phyloP scores from a whole-genome alignment of 2,888 invertebrate species.

The Dendrolimus pini region DNA sequence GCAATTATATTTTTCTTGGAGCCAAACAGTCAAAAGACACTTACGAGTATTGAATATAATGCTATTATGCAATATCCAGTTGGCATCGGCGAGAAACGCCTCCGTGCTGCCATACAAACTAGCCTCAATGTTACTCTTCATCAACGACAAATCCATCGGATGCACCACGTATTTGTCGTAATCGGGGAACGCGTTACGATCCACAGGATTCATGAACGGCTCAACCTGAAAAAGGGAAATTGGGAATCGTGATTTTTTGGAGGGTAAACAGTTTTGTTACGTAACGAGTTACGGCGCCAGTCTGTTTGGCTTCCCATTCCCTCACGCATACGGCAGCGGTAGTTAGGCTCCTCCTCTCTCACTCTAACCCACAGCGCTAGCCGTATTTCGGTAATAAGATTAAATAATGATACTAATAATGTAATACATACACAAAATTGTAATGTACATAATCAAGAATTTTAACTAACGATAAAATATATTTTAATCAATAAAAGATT shows the following conservation, averaged over 20 bases:
- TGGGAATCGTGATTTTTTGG: neutral
- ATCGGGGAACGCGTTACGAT: slow-evolving; percentile 81
- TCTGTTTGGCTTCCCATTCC: too few species aligned
- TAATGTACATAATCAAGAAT: too few species aligned
- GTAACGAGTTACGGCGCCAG: neutral
- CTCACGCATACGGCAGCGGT: too few species aligned
- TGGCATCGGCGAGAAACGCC: slow-evolving; percentile 91
- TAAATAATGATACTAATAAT: too few species aligned
- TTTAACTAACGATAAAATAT: too few species aligned
- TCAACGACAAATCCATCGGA: slow-evolving; percentile 88
- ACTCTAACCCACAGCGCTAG: too few species aligned
- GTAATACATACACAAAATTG: too few species aligned
- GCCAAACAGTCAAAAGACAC: neutral
- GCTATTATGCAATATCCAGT: slow-evolving; percentile 96
- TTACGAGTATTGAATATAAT: slow-evolving; percentile 91
- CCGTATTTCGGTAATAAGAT: too few species aligned
- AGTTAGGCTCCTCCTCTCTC: too few species aligned
- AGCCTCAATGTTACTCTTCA: slow-evolving; percentile 85
- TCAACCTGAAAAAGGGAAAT: slow-evolving; percentile 77
- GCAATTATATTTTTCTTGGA: too few species aligned
- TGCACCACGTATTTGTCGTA: slow-evolving; percentile 90
- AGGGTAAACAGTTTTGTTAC: neutral
- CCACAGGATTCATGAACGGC: slow-evolving; percentile 87
- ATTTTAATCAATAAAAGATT: too few species aligned
- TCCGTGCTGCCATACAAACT: slow-evolving; percentile 91